Evolutionary conservation across 2,888 invertebrate species (phyloP), one percentile per base, ranked within the genome.

Genomic region (Caradrina clavipalpis): DNA sequence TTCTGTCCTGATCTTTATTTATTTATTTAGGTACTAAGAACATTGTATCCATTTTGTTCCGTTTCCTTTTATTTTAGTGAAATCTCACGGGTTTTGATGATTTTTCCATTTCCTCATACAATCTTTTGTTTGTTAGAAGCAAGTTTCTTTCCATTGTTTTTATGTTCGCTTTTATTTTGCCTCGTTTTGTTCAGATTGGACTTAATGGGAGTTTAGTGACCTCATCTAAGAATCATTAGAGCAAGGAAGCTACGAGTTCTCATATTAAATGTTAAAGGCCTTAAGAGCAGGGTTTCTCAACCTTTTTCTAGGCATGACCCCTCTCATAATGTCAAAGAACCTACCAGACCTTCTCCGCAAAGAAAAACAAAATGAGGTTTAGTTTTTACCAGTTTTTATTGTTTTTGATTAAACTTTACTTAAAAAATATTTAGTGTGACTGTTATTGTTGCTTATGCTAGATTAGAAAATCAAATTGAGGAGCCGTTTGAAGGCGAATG

Each of bases 61-160:
- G 58, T 70, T 72, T 11, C 56, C 71, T 73, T 82, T 78, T 84
- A 84, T 84, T 79, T 79, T 56, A 76, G 66, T 76, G 66, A 83
- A 82, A 76, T 83, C 83, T 78, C 82, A 73, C 50, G 80, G 78
- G 80, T 65, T 80, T 73, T 56, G 77, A 72, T 78, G 72, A 78
- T 84, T 78, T 78, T 78, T 84, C 70, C 70, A 73, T 64, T 64
- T 60, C 73, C 76, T 77, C 73, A 65, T 72, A 73, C 64, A 69
- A 62, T 76, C 76, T 84, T 81, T 83, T 83, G 84, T 83, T 84
- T 66, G 66, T 60, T 55, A 66, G 61, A 31, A 73, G n/a, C 73
- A 75, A 81, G 54, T 66, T 69, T 69, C 54, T 56, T 70, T 58
- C 57, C 64, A 70, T 76, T 80, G 73, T 80, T 70, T 80, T 72